Evolutionary conservation across 2,888 invertebrate species (phyloP).

Genomic region (Belgica antarctica): DNA sequence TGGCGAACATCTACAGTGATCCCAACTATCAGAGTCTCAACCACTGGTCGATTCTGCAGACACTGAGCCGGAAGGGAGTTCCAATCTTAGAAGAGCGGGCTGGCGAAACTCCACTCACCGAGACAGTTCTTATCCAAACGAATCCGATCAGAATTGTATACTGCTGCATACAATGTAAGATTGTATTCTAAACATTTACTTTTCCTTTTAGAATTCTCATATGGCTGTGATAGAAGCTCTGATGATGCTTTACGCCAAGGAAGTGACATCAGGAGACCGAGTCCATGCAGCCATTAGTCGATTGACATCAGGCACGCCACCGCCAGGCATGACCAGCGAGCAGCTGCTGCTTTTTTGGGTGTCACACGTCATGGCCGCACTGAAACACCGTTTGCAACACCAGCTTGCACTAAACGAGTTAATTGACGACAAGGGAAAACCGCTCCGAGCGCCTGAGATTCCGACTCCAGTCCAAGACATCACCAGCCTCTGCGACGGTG

Average conservation of each 20-base stretch:
- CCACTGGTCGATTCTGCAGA: slow-evolving; percentile 93
- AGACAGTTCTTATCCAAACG: slow-evolving; percentile 92
- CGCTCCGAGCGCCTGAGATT: slow-evolving; percentile 56
- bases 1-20: slow-evolving; percentile 94
- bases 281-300: slow-evolving; percentile 78
- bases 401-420: slow-evolving; percentile 52
- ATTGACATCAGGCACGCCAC: slow-evolving; percentile 18
- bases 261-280: slow-evolving; percentile 85
- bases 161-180: slow-evolving; percentile 51
- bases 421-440: slow-evolving; percentile 19
- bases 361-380: slow-evolving; percentile 78
- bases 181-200: not conserved
- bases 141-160: slow-evolving; percentile 92
- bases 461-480: slow-evolving; percentile 70
- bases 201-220: slow-evolving; percentile 78
- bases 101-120: slow-evolving; percentile 84
- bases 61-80: slow-evolving; percentile 86
- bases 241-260: slow-evolving; percentile 90
- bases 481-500: slow-evolving; percentile 88
- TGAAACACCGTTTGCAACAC: slow-evolving; percentile 61
- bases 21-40: slow-evolving; percentile 94
- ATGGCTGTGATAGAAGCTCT: slow-evolving; percentile 93
- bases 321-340: slow-evolving; percentile 17
- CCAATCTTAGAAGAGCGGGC: slow-evolving; percentile 69
- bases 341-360: slow-evolving; percentile 75